phyloP scores from a whole-genome alignment of 2,113 vertebrate species.

The Caretta caretta region DNA sequence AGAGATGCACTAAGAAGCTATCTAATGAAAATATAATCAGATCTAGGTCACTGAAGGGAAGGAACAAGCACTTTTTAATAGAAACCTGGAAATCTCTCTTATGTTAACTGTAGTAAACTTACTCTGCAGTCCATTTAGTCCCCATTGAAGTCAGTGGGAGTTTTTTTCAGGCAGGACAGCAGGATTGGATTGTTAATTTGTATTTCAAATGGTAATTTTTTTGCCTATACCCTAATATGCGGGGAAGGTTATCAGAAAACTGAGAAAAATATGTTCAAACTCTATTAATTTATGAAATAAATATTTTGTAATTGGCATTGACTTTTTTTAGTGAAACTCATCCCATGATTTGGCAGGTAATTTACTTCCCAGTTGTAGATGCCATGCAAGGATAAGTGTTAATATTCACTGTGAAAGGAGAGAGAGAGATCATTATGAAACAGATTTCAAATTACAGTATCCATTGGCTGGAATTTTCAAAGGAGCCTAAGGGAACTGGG shows the following conservation, averaged over 20 bases:
- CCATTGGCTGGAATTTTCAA: constrained; percentile 7
- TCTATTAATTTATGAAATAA: neutral
- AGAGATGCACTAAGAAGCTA: constrained; percentile 13
- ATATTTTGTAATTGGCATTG: constrained; percentile 22
- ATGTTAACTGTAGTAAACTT: constrained; percentile 54
- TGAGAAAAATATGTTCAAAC: constrained; percentile 34
- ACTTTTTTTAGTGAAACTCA: neutral
- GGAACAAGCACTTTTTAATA: constrained; percentile 47
- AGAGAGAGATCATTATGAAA: neutral
- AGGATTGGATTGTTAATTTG: neutral
- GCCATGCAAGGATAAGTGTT: constrained; percentile 1
- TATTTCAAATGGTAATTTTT: constrained; percentile 45
- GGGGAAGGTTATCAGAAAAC: constrained; percentile 12
- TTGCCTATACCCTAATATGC: neutral
- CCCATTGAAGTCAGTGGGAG: neutral
- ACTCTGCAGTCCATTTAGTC: constrained; percentile 43
- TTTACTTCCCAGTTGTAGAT: constrained; percentile 8
- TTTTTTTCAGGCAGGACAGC: constrained; percentile 28
- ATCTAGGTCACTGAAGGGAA: neutral
- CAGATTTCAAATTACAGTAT: constrained; percentile 16
- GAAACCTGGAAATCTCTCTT: constrained; percentile 1
- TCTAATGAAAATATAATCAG: neutral
- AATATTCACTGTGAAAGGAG: neutral
- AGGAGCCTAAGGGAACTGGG: constrained; percentile 19
- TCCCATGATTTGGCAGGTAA: neutral